A percentile compares a stretch with the other conserved stretches of the same genome.
Conservation (phyloP, 2,888 invertebrate species). For the Rhagophthalmus giganteus region DNA sequence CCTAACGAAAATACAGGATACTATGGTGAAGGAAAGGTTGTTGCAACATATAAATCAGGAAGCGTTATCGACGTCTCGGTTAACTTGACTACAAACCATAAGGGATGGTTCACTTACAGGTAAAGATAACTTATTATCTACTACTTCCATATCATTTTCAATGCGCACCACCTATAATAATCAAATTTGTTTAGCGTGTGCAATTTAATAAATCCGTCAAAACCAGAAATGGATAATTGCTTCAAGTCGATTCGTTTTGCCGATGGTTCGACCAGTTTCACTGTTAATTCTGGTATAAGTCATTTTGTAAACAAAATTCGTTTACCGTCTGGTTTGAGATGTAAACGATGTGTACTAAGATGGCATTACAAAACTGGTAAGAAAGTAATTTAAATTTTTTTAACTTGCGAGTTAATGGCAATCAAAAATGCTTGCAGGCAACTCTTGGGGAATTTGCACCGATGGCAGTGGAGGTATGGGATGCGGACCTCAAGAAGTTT, state of each 20-base stretch:
- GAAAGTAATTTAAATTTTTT: no score
- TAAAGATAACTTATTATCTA: slow-evolving; percentile 38
- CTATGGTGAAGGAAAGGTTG: slow-evolving; percentile 55
- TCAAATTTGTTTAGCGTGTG: slow-evolving; percentile 34
- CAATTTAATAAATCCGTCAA: slow-evolving; percentile 29
- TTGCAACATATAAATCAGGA: slow-evolving; percentile 46
- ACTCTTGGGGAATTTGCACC: slow-evolving; percentile 49
- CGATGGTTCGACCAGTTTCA: slow-evolving; percentile 35
- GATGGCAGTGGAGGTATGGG: slow-evolving; percentile 47
- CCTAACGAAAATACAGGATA: slow-evolving; percentile 52
- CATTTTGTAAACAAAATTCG: slow-evolving; percentile 34
- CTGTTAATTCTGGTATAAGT: slow-evolving; percentile 31
- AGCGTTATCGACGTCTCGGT: slow-evolving; percentile 43
- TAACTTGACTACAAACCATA: slow-evolving; percentile 52
- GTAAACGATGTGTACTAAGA: slow-evolving; percentile 49
- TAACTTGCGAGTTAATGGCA: no score
- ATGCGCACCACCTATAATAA: neutral
- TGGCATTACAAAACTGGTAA: slow-evolving; percentile 50
- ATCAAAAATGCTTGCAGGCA: no score
- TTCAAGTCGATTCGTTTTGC: slow-evolving; percentile 37
- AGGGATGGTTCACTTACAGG: slow-evolving; percentile 45
- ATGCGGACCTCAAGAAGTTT: slow-evolving; percentile 52
- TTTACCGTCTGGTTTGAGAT: slow-evolving; percentile 45
- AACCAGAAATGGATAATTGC: slow-evolving; percentile 42
- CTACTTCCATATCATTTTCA: neutral